A percentile compares a stretch with the other conserved stretches of the same genome.
Conservation (phyloP, 2,888 invertebrate genomes). For the Bombylius discolor region DNA sequence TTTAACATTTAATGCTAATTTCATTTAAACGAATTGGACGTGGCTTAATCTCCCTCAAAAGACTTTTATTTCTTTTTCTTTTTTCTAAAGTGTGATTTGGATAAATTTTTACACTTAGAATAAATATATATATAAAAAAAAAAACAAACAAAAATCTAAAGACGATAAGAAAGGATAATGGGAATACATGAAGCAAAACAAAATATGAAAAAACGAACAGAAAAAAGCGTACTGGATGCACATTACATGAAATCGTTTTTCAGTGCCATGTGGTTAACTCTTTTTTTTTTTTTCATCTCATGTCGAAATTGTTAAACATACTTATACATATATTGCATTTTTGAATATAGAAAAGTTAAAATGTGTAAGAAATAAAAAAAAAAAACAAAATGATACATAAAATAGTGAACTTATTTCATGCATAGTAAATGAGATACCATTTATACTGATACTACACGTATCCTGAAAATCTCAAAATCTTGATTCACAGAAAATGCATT, state of each 20-base stretch:
- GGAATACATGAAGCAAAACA: neutral
- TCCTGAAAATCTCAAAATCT: neutral
- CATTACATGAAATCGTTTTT: slow-evolving; percentile 2
- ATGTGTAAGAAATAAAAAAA: neutral
- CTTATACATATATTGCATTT: neutral
- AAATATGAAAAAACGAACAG: neutral
- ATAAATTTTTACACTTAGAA: too few relatives aligned
- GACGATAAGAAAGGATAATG: neutral
- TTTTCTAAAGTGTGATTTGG: too few relatives aligned
- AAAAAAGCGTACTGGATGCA: neutral
- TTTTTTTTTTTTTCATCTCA: neutral
- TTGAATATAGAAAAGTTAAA: neutral
- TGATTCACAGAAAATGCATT: slow-evolving; percentile 1
- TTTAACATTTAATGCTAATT: slow-evolving; percentile 14
- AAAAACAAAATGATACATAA: slow-evolving; percentile 2
- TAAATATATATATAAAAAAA: neutral
- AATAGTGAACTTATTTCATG: slow-evolving; percentile 14
- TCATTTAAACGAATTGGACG: slow-evolving; percentile 17
- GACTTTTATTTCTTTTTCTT: neutral
- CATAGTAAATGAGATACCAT: slow-evolving; percentile 16
- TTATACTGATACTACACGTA: neutral
- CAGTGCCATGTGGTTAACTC: slow-evolving; percentile 6
- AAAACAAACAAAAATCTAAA: neutral
- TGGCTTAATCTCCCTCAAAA: slow-evolving; percentile 10
- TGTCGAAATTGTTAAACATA: too few relatives aligned